Evolutionary conservation across 2,888 invertebrate genomes (phyloP).

Genomic region (Cabera pusaria): DNA sequence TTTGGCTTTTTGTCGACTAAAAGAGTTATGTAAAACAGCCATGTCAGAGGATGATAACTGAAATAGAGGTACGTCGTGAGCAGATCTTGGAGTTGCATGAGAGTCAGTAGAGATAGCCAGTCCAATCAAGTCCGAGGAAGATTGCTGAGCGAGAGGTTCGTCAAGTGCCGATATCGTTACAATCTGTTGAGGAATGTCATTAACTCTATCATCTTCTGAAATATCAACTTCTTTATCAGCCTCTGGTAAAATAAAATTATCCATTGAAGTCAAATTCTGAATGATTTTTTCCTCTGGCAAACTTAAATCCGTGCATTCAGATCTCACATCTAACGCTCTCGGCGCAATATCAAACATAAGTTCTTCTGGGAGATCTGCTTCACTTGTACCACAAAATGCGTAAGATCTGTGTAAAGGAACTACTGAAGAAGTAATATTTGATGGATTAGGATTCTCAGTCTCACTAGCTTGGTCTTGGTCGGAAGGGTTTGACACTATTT

Average conservation of each 20-base stretch:
- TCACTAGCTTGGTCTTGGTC: neutral
- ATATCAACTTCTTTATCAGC: neutral
- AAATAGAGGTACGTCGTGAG: no score
- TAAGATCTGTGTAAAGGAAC: neutral
- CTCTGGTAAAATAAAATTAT: neutral
- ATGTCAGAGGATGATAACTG: neutral
- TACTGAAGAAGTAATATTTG: neutral
- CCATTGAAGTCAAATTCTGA: neutral
- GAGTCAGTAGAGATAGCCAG: no score
- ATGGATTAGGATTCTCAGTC: neutral
- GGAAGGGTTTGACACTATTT: no score
- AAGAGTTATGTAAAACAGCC: neutral
- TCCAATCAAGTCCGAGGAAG: no score
- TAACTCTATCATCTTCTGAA: no score
- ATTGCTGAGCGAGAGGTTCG: no score
- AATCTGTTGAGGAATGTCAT: no score
- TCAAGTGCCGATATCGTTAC: no score
- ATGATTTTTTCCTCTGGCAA: neutral
- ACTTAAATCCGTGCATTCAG: neutral
- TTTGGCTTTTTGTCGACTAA: neutral
- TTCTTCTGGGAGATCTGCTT: neutral
- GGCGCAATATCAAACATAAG: no score
- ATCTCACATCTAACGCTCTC: no score
- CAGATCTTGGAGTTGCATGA: no score
- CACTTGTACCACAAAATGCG: neutral